phyloP scores from a whole-genome alignment of 2,888 invertebrate species.

The Crematogaster levior region DNA sequence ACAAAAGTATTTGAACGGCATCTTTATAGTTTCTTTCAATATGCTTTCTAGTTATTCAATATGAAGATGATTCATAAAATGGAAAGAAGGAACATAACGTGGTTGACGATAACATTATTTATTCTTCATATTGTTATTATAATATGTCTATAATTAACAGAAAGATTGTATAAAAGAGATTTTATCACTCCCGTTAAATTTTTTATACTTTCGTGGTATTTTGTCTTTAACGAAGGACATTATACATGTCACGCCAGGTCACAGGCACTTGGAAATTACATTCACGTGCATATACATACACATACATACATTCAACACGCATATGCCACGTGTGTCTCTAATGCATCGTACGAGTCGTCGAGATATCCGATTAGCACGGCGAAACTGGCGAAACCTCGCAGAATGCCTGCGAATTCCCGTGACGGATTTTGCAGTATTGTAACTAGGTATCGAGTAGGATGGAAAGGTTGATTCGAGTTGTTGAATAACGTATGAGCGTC shows the following conservation, averaged over 20 bases:
- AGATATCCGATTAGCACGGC: slow-evolving; percentile 43
- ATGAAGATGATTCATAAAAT: neutral
- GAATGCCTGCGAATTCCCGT: slow-evolving; percentile 40
- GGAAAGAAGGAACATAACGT: neutral
- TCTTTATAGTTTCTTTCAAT: neutral
- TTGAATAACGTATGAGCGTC: slow-evolving; percentile 27
- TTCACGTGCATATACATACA: slow-evolving; percentile 4
- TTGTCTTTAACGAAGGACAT: neutral
- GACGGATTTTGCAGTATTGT: neutral
- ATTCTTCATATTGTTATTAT: neutral
- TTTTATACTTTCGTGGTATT: too few species aligned
- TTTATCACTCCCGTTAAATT: neutral
- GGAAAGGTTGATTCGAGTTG: slow-evolving; percentile 3
- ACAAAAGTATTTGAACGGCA: neutral
- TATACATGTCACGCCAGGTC: slow-evolving; percentile 11
- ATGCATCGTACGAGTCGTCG: slow-evolving; percentile 15
- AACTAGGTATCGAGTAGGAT: slow-evolving; percentile 7
- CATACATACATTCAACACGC: slow-evolving; percentile 3
- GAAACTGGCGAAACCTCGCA: slow-evolving; percentile 46
- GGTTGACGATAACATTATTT: too few species aligned
- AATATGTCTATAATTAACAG: neutral
- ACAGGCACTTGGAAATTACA: slow-evolving; percentile 28
- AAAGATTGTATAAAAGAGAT: neutral
- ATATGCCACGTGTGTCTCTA: slow-evolving; percentile 24
- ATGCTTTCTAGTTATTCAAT: too few species aligned